A percentile compares a stretch with the other conserved stretches of the same genome.
Conservation (phyloP, 2,113 vertebrate genomes). For the Ptilorrhoa leucosticta region DNA sequence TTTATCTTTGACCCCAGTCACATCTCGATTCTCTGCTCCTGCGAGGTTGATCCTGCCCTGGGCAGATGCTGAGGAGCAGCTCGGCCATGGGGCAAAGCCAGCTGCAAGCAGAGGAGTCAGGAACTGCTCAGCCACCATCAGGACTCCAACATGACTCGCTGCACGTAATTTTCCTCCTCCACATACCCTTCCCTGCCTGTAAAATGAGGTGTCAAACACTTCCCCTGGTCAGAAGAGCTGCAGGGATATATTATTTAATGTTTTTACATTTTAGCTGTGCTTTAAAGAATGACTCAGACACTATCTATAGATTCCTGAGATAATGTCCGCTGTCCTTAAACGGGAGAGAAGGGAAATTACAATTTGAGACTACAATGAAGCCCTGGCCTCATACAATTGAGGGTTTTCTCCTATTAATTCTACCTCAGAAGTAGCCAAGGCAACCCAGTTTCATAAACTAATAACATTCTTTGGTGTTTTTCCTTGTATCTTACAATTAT, state of each 20-base stretch:
- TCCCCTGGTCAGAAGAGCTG: not conserved
- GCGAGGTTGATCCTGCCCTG: not conserved
- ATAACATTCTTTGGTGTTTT: slow-evolving; percentile 9
- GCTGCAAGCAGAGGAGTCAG: not conserved
- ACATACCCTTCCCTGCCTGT: not conserved
- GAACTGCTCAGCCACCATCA: not conserved
- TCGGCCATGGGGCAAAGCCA: not conserved
- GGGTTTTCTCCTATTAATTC: not conserved
- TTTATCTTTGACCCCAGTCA: not conserved
- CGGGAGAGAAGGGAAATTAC: not conserved
- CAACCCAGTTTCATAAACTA: not conserved
- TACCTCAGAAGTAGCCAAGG: not conserved
- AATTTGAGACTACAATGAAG: not conserved
- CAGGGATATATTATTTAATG: not conserved
- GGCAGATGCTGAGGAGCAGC: not conserved
- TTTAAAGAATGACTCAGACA: not conserved
- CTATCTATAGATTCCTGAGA: not conserved
- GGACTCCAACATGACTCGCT: not conserved
- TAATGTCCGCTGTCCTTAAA: not conserved
- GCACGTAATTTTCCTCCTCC: not conserved
- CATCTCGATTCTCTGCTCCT: not conserved
- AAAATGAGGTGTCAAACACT: not conserved
- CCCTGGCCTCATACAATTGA: not conserved
- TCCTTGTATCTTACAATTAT: not conserved
- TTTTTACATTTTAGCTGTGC: not conserved